Base-by-base conservation (phyloP, 2,113 vertebrate species). In the Microcebus ravelobensis region DNA sequence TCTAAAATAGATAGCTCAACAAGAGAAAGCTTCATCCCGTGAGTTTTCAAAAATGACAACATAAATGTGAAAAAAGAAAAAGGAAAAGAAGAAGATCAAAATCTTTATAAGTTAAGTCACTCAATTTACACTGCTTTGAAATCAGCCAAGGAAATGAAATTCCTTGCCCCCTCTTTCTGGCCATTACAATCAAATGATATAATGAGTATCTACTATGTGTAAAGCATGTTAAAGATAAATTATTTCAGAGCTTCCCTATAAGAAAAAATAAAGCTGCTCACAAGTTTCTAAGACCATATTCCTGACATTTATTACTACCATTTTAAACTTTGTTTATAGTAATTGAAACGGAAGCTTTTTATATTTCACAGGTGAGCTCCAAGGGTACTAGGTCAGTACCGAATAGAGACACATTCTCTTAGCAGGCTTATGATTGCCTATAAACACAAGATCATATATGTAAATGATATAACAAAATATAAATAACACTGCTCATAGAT, bases 241-340 rank as follows among this genome's bases (percentile, higher is more conserved):
- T 83, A 88, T 67, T 65, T 80, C 13, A 65, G n/a, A 79, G 63
- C 12, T 73, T 90, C 80, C 63, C 52, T 90, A 90, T 55, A 76
- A 88, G 52, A 89, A 83, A 88, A 57, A 57, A 57, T 57, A 83
- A 71, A 71, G 79, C 61, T 76, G n/a, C 52, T 84, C 34, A 1
- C 57, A 83, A 77, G 34, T 77, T 77, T 61, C 85, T 74, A 93
- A 76, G 63, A 45, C 20, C 52, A 70, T 29, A 29, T 76, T 89
- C 42, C 17, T 39, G 45, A 80, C 25, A 36, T 85, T 55, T 81
- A 50, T 36, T 45, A 42, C 14, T 23, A 82, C 20, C 57, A 87
- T 88, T 92, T 73, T 76, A 76, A 95, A 45, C 21, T 91, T 63
- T 90, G 57, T 82, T 82, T 95, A n/a, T 73, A 73, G 45, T 87